phyloP scores from a whole-genome alignment of 2,113 vertebrate genomes.

The Callaeas wilsoni region DNA sequence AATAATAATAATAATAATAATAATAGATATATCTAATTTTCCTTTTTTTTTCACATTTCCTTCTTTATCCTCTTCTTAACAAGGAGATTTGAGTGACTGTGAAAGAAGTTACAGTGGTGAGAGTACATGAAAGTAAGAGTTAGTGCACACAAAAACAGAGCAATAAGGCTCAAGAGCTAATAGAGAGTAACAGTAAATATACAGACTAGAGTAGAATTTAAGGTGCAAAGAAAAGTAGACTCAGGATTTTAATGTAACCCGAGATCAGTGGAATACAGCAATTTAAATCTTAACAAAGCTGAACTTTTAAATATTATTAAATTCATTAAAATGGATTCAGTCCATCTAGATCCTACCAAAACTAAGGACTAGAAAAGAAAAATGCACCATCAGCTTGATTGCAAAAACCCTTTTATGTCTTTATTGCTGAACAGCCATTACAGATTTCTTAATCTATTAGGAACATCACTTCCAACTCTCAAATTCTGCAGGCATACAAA shows the following conservation, averaged over 20 bases:
- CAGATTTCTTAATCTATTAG: background rate
- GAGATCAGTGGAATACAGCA: background rate
- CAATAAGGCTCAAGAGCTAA: background rate
- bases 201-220: background rate
- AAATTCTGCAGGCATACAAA: background rate
- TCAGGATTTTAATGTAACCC: background rate
- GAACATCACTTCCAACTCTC: background rate
- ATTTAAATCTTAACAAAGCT: background rate
- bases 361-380: background rate
- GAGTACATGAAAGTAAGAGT: background rate
- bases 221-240: background rate
- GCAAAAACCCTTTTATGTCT: background rate
- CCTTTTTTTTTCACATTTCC: background rate
- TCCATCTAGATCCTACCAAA: background rate
- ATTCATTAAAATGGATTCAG: background rate
- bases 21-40: background rate
- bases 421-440: background rate
- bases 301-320: background rate
- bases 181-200: background rate
- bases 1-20: background rate
- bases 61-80: background rate
- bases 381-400: background rate
- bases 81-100: background rate
- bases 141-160: background rate
- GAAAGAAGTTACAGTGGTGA: background rate